These are phyloP conservation scores for Dunckerocampus dactyliophorus DNA, from an alignment of 2,113 vertebrate genomes.

Conservation along the genomic window DNA sequence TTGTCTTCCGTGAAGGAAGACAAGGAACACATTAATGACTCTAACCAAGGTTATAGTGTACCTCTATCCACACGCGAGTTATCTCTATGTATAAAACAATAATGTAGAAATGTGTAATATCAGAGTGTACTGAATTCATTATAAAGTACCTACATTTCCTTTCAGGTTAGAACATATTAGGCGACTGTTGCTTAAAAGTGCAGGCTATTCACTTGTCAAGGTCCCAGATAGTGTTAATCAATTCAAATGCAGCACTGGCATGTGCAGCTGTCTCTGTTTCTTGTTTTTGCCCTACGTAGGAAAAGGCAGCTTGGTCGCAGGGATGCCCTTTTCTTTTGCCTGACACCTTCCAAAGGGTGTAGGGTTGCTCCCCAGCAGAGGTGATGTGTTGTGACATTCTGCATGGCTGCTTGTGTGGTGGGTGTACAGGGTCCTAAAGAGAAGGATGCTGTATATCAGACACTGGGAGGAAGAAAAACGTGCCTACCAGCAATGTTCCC, in stretches of 20 bases:
- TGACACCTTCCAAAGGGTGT: too few species aligned
- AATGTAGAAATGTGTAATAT: too few species aligned
- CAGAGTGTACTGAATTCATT: too few species aligned
- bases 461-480: slow-evolving; percentile 76
- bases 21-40: too few species aligned
- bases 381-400: slow-evolving; percentile 12
- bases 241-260: background rate
- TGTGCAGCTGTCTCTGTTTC: background rate
- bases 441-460: slow-evolving; percentile 80
- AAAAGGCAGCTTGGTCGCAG: slow-evolving; percentile 7
- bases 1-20: too few species aligned
- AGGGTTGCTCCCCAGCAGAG: slow-evolving; percentile 3
- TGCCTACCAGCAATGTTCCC: slow-evolving; percentile 85
- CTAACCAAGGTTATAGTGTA: background rate
- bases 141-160: too few species aligned
- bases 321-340: slow-evolving; percentile 20
- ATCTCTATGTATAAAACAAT: background rate
- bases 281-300: background rate
- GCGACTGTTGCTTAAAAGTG: too few species aligned
- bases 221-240: too few species aligned
- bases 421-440: slow-evolving; percentile 68
- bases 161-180: too few species aligned
- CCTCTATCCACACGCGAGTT: too few species aligned
- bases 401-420: slow-evolving; percentile 16
- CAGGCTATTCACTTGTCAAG: too few species aligned